Conservation (phyloP, 2,888 invertebrate species). For the Drosophila paranaensis region DNA sequence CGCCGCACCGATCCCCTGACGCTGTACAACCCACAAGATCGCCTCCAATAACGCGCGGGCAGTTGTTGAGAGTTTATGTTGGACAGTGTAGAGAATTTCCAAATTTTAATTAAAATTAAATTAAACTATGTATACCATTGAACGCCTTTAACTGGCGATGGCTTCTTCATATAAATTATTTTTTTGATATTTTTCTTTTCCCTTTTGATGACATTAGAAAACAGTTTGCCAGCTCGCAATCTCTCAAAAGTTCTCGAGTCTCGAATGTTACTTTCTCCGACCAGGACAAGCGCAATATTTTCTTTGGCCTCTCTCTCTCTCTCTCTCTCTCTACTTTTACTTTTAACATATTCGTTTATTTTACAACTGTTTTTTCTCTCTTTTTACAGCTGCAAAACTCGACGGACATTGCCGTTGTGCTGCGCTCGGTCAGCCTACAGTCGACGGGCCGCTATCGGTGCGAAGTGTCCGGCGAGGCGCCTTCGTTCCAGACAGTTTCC, state of each 20-base stretch:
- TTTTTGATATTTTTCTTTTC: neutral
- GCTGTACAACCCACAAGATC: slow-evolving; percentile 21
- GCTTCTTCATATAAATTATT: too few relatives aligned
- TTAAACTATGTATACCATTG: neutral
- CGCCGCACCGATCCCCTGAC: neutral
- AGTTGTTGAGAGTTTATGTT: slow-evolving; percentile 4
- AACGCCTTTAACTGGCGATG: too few relatives aligned
- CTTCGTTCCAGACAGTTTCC: slow-evolving; percentile 91
- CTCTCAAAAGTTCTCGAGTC: neutral
- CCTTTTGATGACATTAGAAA: neutral
- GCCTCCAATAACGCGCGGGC: slow-evolving; percentile 1
- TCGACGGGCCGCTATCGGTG: slow-evolving; percentile 91
- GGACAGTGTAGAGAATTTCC: neutral
- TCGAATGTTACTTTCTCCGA: slow-evolving; percentile 10
- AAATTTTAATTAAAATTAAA: slow-evolving; percentile 35
- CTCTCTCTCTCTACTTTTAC: slow-evolving; percentile 38
- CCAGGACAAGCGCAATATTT: slow-evolving; percentile 6
- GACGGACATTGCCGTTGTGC: slow-evolving; percentile 88
- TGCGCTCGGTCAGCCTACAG: slow-evolving; percentile 89
- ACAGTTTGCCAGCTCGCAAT: neutral
- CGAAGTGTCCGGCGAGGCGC: slow-evolving; percentile 92
- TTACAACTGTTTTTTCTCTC: slow-evolving; percentile 8
- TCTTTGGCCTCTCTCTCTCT: slow-evolving; percentile 1
- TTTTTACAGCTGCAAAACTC: slow-evolving; percentile 87
- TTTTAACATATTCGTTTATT: slow-evolving; percentile 31